Conservation (phyloP, 2,888 invertebrate species). For the Sinelater perroti region DNA sequence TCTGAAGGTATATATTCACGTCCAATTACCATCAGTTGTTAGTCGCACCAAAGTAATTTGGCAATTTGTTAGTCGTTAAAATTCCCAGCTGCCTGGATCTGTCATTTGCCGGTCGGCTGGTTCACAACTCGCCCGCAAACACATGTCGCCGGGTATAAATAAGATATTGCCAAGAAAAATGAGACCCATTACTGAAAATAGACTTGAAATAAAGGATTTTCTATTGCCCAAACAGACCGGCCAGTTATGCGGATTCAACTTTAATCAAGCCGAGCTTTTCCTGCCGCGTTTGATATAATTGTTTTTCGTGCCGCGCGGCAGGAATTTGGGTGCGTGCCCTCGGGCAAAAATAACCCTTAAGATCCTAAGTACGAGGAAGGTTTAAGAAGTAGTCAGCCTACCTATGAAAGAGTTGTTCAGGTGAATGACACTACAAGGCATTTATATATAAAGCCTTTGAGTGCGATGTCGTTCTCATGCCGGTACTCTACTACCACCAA, state of each 20-base stretch:
- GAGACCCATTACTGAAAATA: slow-evolving; percentile 38
- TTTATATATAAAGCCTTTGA: too few species aligned
- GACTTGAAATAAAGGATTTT: slow-evolving; percentile 13
- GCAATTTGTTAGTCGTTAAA: slow-evolving; percentile 65
- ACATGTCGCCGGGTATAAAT: slow-evolving; percentile 54
- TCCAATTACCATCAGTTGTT: slow-evolving; percentile 61
- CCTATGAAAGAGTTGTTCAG: too few species aligned
- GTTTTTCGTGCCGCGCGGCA: too few species aligned
- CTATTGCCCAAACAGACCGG: background rate
- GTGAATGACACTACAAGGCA: too few species aligned
- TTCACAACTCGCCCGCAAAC: slow-evolving; percentile 62
- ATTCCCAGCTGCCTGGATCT: slow-evolving; percentile 63
- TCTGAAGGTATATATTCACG: slow-evolving; percentile 58
- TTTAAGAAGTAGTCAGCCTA: too few species aligned
- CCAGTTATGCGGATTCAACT: background rate
- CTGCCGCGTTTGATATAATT: too few species aligned
- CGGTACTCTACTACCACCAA: too few species aligned
- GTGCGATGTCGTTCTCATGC: too few species aligned
- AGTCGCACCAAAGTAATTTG: slow-evolving; percentile 60
- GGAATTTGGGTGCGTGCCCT: too few species aligned
- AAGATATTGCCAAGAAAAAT: slow-evolving; percentile 44
- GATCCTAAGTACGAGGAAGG: too few species aligned
- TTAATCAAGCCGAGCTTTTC: background rate
- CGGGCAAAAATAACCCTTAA: too few species aligned
- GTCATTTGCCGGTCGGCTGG: slow-evolving; percentile 62